These are phyloP conservation scores for Macrosoma leucophasiata DNA, from an alignment of 2,888 invertebrate genomes.

Conservation along the genomic window DNA sequence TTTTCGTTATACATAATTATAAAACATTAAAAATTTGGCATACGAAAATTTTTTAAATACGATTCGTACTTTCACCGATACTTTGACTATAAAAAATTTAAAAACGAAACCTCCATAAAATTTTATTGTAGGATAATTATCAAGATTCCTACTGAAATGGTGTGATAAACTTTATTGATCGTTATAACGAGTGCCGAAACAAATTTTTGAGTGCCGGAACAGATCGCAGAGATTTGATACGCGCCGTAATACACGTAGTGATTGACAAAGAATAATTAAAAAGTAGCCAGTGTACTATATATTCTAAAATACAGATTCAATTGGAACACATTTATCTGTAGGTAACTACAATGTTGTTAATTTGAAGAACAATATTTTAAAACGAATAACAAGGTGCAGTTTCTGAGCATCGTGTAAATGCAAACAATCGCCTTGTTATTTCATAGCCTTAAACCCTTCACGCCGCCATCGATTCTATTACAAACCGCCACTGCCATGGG, in stretches of 20 bases:
- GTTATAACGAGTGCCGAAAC: slow-evolving; percentile 55
- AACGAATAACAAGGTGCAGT: too few species aligned
- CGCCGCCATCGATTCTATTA: too few species aligned
- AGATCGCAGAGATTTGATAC: slow-evolving; percentile 52
- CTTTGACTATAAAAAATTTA: slow-evolving; percentile 40
- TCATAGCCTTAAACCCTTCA: too few species aligned
- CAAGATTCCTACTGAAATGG: slow-evolving; percentile 65
- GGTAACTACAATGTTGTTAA: too few species aligned
- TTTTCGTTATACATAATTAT: slow-evolving; percentile 21
- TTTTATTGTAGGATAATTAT: slow-evolving; percentile 58
- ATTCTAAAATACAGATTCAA: too few species aligned
- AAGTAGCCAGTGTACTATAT: slow-evolving; percentile 52
- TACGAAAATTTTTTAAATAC: slow-evolving; percentile 29
- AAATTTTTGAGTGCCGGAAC: slow-evolving; percentile 55
- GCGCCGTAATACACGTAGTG: slow-evolving; percentile 42
- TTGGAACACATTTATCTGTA: too few species aligned
- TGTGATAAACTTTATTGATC: slow-evolving; percentile 69
- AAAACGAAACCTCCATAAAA: slow-evolving; percentile 45
- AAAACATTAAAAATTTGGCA: slow-evolving; percentile 26
- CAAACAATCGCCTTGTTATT: too few species aligned
- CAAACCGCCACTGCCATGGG: too few species aligned
- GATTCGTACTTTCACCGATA: slow-evolving; percentile 44
- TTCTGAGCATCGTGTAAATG: too few species aligned
- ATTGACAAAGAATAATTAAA: slow-evolving; percentile 64
- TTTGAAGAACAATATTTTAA: too few species aligned